Conservation (phyloP, 2,797 vertebrate genomes). For the Pantherophis alleghaniensis region DNA sequence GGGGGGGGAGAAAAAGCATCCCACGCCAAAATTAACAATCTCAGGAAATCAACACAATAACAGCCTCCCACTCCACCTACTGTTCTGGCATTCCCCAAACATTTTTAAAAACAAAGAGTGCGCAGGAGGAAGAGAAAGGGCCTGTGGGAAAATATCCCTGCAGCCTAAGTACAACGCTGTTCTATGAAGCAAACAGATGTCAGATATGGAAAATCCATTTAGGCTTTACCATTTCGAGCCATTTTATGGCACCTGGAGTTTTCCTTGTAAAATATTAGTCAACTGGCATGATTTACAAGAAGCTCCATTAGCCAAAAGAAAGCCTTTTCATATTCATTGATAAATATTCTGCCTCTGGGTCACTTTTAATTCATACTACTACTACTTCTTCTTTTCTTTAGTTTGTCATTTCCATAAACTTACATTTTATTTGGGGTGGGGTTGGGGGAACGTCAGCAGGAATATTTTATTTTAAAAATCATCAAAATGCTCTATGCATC, state of each 20-base stretch:
- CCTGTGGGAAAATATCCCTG: not conserved
- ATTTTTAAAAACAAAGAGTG: constrained; percentile 35
- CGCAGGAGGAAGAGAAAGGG: not conserved
- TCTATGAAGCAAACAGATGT: not conserved
- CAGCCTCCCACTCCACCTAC: constrained; percentile 69
- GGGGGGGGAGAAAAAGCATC: not conserved
- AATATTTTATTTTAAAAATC: not conserved
- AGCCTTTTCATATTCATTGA: not conserved
- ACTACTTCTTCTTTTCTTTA: not conserved
- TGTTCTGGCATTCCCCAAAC: constrained; percentile 44
- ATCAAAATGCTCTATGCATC: not conserved
- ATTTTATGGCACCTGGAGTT: not conserved
- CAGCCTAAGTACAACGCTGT: not conserved
- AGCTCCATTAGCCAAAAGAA: not conserved
- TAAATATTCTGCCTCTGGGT: not conserved
- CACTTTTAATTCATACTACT: not conserved
- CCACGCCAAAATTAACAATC: constrained; percentile 64
- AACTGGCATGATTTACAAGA: not conserved
- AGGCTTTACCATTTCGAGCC: not conserved
- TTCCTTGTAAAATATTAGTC: not conserved
- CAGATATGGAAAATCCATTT: not conserved
- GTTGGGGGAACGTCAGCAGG: not conserved
- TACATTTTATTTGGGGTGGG: not conserved
- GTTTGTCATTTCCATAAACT: not conserved
- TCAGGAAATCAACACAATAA: constrained; percentile 75